Percentiles rank a stretch among this genome's conserved stretches.
These are phyloP conservation scores for Glomeris marginata DNA, from an alignment of 2,888 invertebrate genomes.

Conservation along the genomic window DNA sequence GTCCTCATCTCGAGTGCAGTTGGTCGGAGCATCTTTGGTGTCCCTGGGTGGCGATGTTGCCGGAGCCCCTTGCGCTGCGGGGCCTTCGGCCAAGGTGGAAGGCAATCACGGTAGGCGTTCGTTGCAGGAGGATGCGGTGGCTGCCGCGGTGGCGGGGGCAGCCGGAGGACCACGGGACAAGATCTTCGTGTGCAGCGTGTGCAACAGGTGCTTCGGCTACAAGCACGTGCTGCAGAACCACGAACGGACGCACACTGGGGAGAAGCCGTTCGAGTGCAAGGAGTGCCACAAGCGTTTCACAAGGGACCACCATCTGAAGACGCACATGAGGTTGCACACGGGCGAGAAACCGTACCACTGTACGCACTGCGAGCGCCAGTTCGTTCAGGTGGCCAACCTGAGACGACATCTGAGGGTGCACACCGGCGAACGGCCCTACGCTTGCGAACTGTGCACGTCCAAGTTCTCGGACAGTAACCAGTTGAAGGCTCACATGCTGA, in stretches of 20 bases:
- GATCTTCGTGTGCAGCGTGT: constrained; percentile 74
- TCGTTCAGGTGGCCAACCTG: constrained; percentile 84
- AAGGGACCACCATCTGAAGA: constrained; percentile 82
- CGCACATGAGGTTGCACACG: constrained; percentile 80
- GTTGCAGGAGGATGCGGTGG: too few relatives aligned
- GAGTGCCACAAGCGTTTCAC: constrained; percentile 87
- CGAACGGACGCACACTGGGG: constrained; percentile 85
- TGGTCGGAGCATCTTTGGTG: constrained; percentile 8
- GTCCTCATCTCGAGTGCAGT: background rate
- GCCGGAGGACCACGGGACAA: constrained; percentile 46
- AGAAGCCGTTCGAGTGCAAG: constrained; percentile 83
- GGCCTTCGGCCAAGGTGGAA: too few relatives aligned
- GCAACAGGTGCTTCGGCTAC: constrained; percentile 79
- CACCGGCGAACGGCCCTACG: constrained; percentile 80
- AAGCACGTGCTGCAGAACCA: constrained; percentile 90
- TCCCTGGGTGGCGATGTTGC: constrained; percentile 8
- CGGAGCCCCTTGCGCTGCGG: too few relatives aligned
- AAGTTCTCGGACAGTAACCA: constrained; percentile 86
- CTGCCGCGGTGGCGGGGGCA: too few relatives aligned
- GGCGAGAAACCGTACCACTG: constrained; percentile 89
- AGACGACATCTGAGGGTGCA: constrained; percentile 77
- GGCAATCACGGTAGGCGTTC: too few relatives aligned
- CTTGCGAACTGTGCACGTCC: constrained; percentile 68
- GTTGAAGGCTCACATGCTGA: constrained; percentile 71
- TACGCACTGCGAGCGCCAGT: constrained; percentile 77